These are phyloP conservation scores for Drosophila tanythrix DNA, from an alignment of 2,888 invertebrate genomes.

Conservation along the genomic window DNA sequence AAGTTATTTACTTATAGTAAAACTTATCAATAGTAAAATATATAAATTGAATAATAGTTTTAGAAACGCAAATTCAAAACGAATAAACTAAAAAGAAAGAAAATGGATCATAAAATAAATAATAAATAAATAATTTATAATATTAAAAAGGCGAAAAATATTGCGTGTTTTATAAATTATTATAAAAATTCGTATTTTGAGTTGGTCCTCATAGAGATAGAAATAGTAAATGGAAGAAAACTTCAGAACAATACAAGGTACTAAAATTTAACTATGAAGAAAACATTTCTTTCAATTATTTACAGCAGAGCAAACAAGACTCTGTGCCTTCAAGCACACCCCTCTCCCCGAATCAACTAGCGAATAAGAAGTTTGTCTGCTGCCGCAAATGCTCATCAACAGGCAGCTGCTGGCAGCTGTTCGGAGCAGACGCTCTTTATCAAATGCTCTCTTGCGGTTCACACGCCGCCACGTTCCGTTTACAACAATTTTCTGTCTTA, in stretches of 20 bases:
- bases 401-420: constrained; percentile 65
- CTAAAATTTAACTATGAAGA: background rate
- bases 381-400: constrained; percentile 52
- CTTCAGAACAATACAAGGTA: too few species aligned
- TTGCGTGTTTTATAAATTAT: background rate
- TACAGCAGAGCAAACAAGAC: background rate
- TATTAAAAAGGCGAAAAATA: background rate
- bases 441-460: constrained; percentile 20
- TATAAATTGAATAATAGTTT: background rate
- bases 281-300: background rate
- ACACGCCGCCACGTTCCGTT: constrained; percentile 28
- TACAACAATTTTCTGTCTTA: constrained; percentile 64
- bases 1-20: background rate
- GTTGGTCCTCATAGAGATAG: background rate
- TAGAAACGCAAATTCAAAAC: background rate
- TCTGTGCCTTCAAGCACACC: too few species aligned
- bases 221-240: background rate
- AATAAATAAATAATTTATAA: background rate
- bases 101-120: background rate
- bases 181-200: background rate
- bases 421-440: constrained; percentile 2
- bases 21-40: background rate
- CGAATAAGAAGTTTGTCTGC: background rate
- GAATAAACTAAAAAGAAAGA: background rate
- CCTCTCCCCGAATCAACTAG: too few species aligned